Base-by-base conservation (phyloP, 2,797 vertebrate species). In the Catharus ustulatus region DNA sequence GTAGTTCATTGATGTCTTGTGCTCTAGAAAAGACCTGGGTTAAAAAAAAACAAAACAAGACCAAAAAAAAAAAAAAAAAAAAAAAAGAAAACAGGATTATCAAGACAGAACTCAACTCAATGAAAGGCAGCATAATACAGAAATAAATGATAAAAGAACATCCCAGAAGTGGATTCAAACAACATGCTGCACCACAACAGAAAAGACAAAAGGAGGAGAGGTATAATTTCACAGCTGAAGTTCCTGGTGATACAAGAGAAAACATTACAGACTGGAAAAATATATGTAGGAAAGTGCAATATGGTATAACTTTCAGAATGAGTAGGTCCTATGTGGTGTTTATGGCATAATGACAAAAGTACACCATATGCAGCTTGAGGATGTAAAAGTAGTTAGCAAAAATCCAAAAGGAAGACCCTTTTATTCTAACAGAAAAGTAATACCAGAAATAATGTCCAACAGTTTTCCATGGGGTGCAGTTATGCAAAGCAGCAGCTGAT, bases 1-100 rank as follows among this genome's bases (percentile, higher is more conserved):
- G 96, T 98, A 98, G 97, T 99, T 99, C 99, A 99, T 98, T 74
- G 99, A 98, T 72, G 99, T 99, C 97, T 99, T 99, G 97, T 98
- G 98, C 95, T 99, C 99, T 73, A 99, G 98, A 98, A 99, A 99
- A 93, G 98, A 98, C 94, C 99, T 99, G 86, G 55, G 95, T 49
- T 49, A 10, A 49, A 26, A 67, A 96, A 84, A 15, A 30, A 83
- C 83, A 64, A 84, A 55, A 51, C 6, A 29, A 21, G 21, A 45
- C 20, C 34, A 49, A 26, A 67, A 96, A 84, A 73, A 17, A 30
- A 30, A 81, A 64, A 84, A 55, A 51, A 4, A 29, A 21, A 45
- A 45, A 10, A 64, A 90, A 87, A 32, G 83, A 30, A 18, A 5
- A 2, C 7, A 36, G 38, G 38, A 78, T 49, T 63, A 69, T 94